Evolutionary conservation across 2,113 vertebrate species (phyloP).

Genomic region (Ailuropoda melanoleuca): DNA sequence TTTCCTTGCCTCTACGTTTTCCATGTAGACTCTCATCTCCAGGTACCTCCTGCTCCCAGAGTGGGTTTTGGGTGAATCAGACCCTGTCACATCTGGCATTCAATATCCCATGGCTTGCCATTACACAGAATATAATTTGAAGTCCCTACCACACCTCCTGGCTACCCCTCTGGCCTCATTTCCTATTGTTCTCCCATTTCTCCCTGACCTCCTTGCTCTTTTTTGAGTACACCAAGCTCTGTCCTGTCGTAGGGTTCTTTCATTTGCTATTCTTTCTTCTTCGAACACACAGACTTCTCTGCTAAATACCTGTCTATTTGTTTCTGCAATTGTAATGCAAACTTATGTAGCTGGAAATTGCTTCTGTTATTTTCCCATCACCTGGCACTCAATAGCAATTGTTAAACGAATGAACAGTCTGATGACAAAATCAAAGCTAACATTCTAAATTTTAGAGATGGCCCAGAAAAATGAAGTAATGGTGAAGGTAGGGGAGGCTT

Average conservation of each 20-base stretch:
- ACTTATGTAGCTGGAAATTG: background rate
- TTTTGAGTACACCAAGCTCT: background rate
- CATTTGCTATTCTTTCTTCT: background rate
- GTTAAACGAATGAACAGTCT: background rate
- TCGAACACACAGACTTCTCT: background rate
- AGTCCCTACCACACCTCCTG: background rate
- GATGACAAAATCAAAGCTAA: background rate
- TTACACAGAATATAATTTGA: background rate
- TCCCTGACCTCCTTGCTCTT: background rate
- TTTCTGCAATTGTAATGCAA: background rate
- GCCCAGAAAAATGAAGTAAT: background rate
- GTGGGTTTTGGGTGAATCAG: background rate
- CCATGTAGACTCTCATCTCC: background rate
- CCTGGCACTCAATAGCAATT: background rate
- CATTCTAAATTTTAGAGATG: background rate
- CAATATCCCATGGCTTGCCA: background rate
- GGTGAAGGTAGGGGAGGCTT: background rate
- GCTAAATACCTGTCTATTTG: background rate
- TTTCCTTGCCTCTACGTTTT: background rate
- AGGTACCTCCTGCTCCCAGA: background rate
- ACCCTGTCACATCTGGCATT: background rate
- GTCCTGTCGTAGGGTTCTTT: background rate
- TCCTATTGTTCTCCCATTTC: background rate
- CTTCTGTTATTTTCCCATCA: background rate
- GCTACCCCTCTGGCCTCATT: background rate